Evolutionary conservation across 2,797 vertebrate genomes (phyloP), one percentile per base, ranked within the genome.

Genomic region (Rhodeus uyekii): DNA sequence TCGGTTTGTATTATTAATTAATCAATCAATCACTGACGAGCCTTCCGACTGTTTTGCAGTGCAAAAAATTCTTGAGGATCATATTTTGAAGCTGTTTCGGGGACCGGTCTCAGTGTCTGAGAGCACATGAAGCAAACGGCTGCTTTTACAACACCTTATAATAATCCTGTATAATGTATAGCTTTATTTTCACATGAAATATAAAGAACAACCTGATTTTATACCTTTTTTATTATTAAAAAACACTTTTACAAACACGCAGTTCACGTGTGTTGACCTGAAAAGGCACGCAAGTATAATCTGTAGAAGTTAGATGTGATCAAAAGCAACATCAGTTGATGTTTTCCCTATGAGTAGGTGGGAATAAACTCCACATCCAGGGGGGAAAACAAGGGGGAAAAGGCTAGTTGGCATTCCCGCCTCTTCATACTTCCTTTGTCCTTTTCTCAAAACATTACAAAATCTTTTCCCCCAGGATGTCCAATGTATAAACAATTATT

Each of bases 61-160:
- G 86, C 97, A 99, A 90, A 97, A 97, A 93, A 96, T 96, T 8
- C 95, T 99, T 0, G 97, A 99, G 92, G 96, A 93, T 81, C 97
- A 99, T 84, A 97, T 99, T 91, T 91, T 99, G 85, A 95, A 92
- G 88, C 93, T 98, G 32, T 96, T 99, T 32, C 74, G 81, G 61
- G 82, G 75, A 63, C 72, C 73, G 19, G 50, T 61, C 29, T 44
- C 24, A 0, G 46, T 64, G 34, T 38, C 58, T 13, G 69, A 53
- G 19, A 63, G 55, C 42, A 73, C 42, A 63, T 64, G 42, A 75
- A 65, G 71, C 8, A 75, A 24, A 48, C 1, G 16, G 24, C 6
- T 13, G 4, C 29, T 44, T 18, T 38, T 16, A 8, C 18, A 19
- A 19, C 10, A 27, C 14, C 14, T 36, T 48, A 19, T 22, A 61